Evolutionary conservation across 2,888 invertebrate species (phyloP), one percentile per base, ranked within the genome.

Genomic region (Andrena praecox): DNA sequence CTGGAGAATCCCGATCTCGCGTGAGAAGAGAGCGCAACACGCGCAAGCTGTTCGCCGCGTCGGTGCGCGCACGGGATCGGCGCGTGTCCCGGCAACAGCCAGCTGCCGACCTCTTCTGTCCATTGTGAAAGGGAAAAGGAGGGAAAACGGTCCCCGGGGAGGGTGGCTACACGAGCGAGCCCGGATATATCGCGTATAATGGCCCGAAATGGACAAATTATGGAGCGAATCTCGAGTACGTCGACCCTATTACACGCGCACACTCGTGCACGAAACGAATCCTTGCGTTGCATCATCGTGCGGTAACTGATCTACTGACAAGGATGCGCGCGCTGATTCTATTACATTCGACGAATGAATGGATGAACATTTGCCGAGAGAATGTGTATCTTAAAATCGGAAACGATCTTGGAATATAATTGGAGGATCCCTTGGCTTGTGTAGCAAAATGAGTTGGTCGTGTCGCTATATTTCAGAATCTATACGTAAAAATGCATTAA

Each of bases 171-270:
- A 52, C 59, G 60, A 59, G 42, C 54, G 16, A 42, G 50, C 82
- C 71, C 79, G 76, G 85, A 79, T 88, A 80, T 83, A 82, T 81
- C 85, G 86, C 80, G 81, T 62, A 88, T 91, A 91, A 91, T 91
- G 86, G 88, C 75, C 80, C 87, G 90, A 91, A 92, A 91, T 91
- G 90, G 90, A 83, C 89, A 91, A 92, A 92, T 92, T 91, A 90
- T 91, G 88, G 89, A 91, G 86, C 84, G 88, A 84, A 82, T 75
- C 56, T 84, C 77, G 77, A 80, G 48, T 59, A 64, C 64, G 64
- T 31, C 59, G 56, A 66, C 62, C 24, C 54, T 60, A 31, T 54
- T 50, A 50, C 50, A n/a, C 29, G 12, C 24, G n/a, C 48, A 33
- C 56, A 12, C 24, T 12, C 50, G n/a, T 5, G 31, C 42, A 2